Base-by-base conservation (phyloP, 2,797 vertebrate genomes). In the Urocyon cinereoargenteus region DNA sequence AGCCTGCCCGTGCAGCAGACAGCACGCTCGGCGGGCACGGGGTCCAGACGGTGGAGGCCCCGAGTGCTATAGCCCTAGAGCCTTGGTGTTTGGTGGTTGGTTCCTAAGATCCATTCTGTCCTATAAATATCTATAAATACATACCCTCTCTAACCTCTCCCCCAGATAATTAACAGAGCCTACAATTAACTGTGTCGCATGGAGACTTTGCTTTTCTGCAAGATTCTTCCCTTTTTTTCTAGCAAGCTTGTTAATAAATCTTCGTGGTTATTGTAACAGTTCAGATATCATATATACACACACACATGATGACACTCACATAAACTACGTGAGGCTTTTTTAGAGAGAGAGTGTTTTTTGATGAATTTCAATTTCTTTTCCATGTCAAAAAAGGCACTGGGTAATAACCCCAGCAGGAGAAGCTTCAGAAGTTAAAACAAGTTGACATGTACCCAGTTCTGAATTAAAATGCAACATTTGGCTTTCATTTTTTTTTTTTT, bases 341-440 rank as follows among this genome's bases (percentile, higher is more conserved):
- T 15, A 85, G 49, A 96, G 87, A 94, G 36, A 75, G 45, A 83
- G 7, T 61, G 66, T 72, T 78, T 70, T 49, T 59, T 86, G 64
- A n/a, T 82, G 77, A 61, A 72, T 66, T 14, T 91, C 10, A 59
- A 45, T 91, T 96, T 97, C 70, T 79, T 96, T 81, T 91, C 59
- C 45, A 21, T 84, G 18, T 78, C 49, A 84, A 61, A 77, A 77
- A 66, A 21, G 36, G 31, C 51, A 34, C 57, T 92, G 16, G 22
- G n/a, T 64, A 68, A 75, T 68, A 73, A 49, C 28, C 11, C 61
- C 21, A 72, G 34, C 0, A 83, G 36, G 66, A 95, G 66, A 88
- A 13, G 34, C 13, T 57, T 79, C 77, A 86, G 62, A 91, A 91
- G 72, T 91, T 36, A 94, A 91, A 79, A 55, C 31, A 75, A 77